These are phyloP conservation scores for Eristalis intricaria DNA, from an alignment of 2,888 invertebrate species.

Conservation along the genomic window DNA sequence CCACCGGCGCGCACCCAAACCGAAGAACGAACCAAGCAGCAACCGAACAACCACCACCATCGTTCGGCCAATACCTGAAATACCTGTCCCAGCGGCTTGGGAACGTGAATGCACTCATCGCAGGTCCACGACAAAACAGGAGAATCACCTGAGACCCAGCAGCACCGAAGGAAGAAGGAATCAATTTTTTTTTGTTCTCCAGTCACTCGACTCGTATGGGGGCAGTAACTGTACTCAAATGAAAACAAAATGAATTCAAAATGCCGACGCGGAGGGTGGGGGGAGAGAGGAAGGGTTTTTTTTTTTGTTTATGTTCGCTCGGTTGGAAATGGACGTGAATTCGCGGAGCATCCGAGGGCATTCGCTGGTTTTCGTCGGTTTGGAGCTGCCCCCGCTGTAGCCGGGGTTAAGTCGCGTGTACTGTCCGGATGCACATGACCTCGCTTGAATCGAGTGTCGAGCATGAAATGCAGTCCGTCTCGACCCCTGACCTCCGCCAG, in stretches of 20 bases:
- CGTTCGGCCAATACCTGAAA: conserved; percentile 58
- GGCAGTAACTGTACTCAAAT: background rate
- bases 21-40: background rate
- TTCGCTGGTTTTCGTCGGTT: background rate
- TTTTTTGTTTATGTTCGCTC: background rate
- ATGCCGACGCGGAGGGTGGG: background rate
- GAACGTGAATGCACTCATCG: background rate
- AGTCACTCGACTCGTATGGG: too few relatives aligned
- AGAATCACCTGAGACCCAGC: background rate
- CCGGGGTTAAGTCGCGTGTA: background rate
- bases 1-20: background rate
- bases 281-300: background rate
- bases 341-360: background rate
- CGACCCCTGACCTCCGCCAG: too few relatives aligned
- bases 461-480: too few relatives aligned
- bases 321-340: background rate
- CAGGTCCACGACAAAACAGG: background rate
- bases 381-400: background rate
- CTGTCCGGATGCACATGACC: background rate
- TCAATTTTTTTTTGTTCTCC: background rate
- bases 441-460: background rate
- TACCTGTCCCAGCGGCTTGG: conserved; percentile 60
- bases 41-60: conserved; percentile 10
- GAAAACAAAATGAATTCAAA: background rate
- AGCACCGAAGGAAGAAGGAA: background rate